Evolutionary conservation across 2,888 invertebrate genomes (phyloP).

Genomic region (Standfussiana lucernea): DNA sequence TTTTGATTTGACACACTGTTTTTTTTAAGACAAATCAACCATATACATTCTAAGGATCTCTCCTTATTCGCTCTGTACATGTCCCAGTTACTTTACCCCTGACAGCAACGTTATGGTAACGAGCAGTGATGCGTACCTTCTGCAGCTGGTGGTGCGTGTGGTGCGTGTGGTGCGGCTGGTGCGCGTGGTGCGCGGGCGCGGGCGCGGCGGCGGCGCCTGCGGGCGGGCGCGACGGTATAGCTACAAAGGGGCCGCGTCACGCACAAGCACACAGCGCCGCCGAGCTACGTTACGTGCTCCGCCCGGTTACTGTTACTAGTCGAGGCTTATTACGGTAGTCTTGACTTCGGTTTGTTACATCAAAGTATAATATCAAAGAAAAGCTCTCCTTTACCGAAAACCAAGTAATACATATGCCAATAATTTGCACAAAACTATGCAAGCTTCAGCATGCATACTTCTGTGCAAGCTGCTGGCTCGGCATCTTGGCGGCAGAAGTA

Average conservation of each 20-base stretch:
- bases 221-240: conserved; percentile 55
- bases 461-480: not conserved
- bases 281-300: not conserved
- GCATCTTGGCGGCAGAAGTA: not conserved
- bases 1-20: not conserved
- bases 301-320: not conserved
- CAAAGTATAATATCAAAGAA: not conserved
- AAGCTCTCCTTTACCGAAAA: not conserved
- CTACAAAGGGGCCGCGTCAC: conserved; percentile 51
- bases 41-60: not conserved
- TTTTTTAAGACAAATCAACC: not conserved
- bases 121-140: conserved; percentile 75
- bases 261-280: not conserved
- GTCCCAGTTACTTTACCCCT: not conserved
- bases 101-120: not conserved
- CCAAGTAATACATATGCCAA: not conserved
- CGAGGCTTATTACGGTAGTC: not conserved
- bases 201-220: conserved; percentile 75
- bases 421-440: not conserved
- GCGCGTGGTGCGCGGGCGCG: conserved; percentile 26
- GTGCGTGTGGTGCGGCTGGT: conserved; percentile 42
- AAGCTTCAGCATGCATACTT: not conserved
- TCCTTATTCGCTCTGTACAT: not conserved
- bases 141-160: conserved; percentile 82
- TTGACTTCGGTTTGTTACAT: not conserved